Evolutionary conservation across 2,888 invertebrate species (phyloP), one percentile per base, ranked within the genome.

Genomic region (Synanthedon andrenaeformis): DNA sequence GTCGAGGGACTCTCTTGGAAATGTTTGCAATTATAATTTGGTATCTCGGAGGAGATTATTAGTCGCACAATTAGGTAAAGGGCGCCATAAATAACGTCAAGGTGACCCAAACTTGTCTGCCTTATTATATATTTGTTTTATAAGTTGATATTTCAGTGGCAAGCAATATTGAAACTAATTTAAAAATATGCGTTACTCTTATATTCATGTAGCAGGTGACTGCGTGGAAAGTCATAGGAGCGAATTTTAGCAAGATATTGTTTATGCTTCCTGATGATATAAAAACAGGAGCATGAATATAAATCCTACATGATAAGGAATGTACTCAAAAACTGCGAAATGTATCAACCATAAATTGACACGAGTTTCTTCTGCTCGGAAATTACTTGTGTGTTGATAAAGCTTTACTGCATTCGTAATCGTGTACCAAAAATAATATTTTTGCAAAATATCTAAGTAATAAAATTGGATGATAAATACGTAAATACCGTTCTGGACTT

Each of bases 361-460:
- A 52, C 52, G 51, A 61, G 58, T 53, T 66, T 65, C 64, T 66
- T 65, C 66, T 35, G 35, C 35, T 62, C 66, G 62, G 63, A 66
- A 67, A 72, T 68, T 66, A 72, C 71, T 72, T 70, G 69, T 69
- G 65, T 70, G 62, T 67, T 71, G 72, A 76, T 73, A 74, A 74
- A 75, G 72, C 68, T 74, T 76, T 68, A 69, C 62, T 67, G 65
- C 67, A 8, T 35, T n/a, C 8, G 35, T 35, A 35, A 35, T 35
- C 35, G 45, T 45, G 45, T 12, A 13, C 13, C 6, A 45, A 45
- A 45, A 45, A 45, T 45, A 45, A 13, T 13, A 45, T 45, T 14
- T 45, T 13, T 35, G 35, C 35, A 35, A 10, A 35, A 23, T 10
- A 35, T 10, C 35, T 35, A 35, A 10, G 6, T 35, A 35, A 10